Evolutionary conservation across 2,888 invertebrate genomes (phyloP).

Genomic region (Physocephala rufipes): DNA sequence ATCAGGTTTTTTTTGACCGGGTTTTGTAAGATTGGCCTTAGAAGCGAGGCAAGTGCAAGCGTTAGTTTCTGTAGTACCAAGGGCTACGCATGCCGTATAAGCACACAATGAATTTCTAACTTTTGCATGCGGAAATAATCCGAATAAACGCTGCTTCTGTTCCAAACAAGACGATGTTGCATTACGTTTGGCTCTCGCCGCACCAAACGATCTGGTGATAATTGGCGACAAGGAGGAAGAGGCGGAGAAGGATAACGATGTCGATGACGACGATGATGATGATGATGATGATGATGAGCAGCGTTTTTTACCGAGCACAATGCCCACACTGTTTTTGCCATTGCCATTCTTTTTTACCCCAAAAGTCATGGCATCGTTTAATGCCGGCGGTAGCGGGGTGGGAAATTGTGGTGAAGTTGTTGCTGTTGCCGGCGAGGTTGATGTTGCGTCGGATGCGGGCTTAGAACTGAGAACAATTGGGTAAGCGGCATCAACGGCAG

Average conservation of each 20-base stretch:
- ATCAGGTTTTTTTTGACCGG: constrained; percentile 52
- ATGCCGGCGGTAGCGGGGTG: constrained; percentile 33
- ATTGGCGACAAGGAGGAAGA: background rate
- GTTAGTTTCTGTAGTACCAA: too few relatives aligned
- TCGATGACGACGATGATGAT: too few relatives aligned
- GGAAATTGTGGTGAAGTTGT: constrained; percentile 30
- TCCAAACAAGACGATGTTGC: constrained; percentile 8
- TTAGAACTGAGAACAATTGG: constrained; percentile 27
- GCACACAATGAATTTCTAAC: constrained; percentile 2
- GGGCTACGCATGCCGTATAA: background rate
- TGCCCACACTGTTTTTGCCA: constrained; percentile 48
- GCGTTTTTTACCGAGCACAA: constrained; percentile 50
- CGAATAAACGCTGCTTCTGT: constrained; percentile 25
- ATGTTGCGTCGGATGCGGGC: too few relatives aligned
- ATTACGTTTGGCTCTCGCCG: background rate
- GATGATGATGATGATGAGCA: constrained; percentile 9
- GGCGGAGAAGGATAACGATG: too few relatives aligned
- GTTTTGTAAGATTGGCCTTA: constrained; percentile 41
- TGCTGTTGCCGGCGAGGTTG: too few relatives aligned
- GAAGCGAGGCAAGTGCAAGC: constrained; percentile 25
- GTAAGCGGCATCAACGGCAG: background rate
- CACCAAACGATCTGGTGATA: background rate
- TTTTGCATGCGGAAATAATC: constrained; percentile 28
- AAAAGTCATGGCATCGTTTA: constrained; percentile 27
- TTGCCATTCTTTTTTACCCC: constrained; percentile 27